Evolutionary conservation across 1,140 invertebrate species (phyloP).

Genomic region (Bombus balteatus): DNA sequence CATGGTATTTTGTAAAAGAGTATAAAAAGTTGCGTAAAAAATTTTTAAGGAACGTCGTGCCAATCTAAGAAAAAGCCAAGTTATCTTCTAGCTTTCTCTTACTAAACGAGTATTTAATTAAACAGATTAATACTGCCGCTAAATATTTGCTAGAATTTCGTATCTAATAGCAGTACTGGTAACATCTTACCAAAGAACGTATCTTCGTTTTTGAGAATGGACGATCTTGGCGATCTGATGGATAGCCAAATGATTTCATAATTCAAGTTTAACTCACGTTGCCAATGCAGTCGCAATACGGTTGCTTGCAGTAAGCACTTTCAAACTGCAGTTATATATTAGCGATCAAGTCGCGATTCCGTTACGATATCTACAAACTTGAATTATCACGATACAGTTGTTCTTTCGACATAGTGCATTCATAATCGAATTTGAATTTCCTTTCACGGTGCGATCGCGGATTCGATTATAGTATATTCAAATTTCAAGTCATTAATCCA

Average conservation of each 20-base stretch:
- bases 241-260: background rate
- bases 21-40: background rate
- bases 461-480: background rate
- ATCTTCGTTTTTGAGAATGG: slow-evolving; percentile 62
- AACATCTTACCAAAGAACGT: slow-evolving; percentile 70
- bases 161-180: slow-evolving; percentile 65
- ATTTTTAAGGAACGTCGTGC: background rate
- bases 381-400: slow-evolving; percentile 2
- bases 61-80: too few relatives aligned
- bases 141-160: slow-evolving; percentile 53
- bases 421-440: background rate
- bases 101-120: slow-evolving; percentile 6
- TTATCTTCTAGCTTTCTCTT: slow-evolving; percentile 6
- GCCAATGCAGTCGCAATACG: background rate
- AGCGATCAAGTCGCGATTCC: background rate
- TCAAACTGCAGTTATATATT: background rate
- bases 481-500: background rate
- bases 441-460: slow-evolving; percentile 1
- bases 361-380: slow-evolving; percentile 1
- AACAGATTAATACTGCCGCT: slow-evolving; percentile 35
- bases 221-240: background rate
- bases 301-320: background rate
- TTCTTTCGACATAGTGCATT: slow-evolving; percentile 3
- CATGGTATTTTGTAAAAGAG: too few relatives aligned
- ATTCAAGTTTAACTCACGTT: background rate